phyloP scores from a whole-genome alignment of 1,140 invertebrate genomes.

The Pararge aegeria region DNA sequence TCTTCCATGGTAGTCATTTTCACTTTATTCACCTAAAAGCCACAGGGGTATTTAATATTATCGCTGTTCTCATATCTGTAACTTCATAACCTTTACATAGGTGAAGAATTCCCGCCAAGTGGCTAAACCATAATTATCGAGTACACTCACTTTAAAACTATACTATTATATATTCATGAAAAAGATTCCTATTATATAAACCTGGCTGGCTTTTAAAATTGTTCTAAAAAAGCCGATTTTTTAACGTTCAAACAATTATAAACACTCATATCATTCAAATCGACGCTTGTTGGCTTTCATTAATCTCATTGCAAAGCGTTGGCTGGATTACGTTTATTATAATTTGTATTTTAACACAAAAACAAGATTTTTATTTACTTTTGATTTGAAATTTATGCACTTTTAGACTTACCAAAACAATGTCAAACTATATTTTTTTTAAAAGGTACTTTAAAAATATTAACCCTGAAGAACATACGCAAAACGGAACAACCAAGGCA shows the following conservation, averaged over 20 bases:
- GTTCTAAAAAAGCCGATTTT: no score
- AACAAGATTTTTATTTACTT: conserved; percentile 20
- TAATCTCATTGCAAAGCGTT: conserved; percentile 15
- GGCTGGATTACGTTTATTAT: conserved; percentile 8
- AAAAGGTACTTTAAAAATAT: conserved; percentile 35
- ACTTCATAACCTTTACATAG: conserved; percentile 20
- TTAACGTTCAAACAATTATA: neutral
- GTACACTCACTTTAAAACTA: no score
- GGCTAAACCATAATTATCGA: no score
- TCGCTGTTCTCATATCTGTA: neutral
- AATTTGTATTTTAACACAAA: conserved; percentile 1
- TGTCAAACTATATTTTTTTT: conserved; percentile 59
- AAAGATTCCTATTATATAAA: no score
- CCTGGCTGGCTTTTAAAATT: no score
- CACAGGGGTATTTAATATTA: neutral
- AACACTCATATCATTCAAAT: conserved; percentile 21
- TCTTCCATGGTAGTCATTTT: conserved; percentile 69
- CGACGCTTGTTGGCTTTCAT: conserved; percentile 40
- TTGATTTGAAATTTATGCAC: conserved; percentile 19
- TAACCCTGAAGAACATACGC: conserved; percentile 50
- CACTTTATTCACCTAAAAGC: conserved; percentile 7
- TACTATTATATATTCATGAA: no score
- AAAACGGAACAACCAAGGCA: conserved; percentile 67
- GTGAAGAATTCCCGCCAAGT: conserved; percentile 42
- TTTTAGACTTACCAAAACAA: conserved; percentile 68